Percentiles rank a stretch among this genome's conserved stretches.
Conservation (phyloP, 1,140 invertebrate genomes). For the Oreohelix idahoensis region DNA sequence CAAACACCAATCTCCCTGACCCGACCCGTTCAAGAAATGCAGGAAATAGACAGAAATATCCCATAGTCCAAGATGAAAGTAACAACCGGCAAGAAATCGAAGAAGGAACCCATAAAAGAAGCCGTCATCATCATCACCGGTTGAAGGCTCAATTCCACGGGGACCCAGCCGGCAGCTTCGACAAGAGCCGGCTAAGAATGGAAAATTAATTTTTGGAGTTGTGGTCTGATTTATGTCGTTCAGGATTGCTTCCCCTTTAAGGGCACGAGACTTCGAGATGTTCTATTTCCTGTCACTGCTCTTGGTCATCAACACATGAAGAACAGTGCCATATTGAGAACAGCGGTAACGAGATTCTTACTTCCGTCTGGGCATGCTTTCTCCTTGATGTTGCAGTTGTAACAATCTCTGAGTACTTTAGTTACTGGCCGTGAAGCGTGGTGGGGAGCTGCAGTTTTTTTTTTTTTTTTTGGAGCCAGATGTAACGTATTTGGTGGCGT, state of each 20-base stretch:
- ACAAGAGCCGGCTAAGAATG: slow-evolving; percentile 40
- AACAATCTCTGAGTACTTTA: too few species aligned
- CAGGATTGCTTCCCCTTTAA: not conserved
- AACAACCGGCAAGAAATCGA: not conserved
- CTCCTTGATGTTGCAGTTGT: too few species aligned
- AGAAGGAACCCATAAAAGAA: slow-evolving; percentile 25
- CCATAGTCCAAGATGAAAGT: not conserved
- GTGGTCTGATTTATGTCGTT: slow-evolving; percentile 37
- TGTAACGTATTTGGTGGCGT: too few species aligned
- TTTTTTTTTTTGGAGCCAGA: too few species aligned
- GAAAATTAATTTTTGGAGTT: slow-evolving; percentile 39
- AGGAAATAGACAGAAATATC: not conserved
- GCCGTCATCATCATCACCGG: slow-evolving; percentile 24
- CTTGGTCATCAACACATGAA: too few species aligned
- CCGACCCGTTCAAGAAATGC: not conserved
- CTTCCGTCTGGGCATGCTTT: too few species aligned
- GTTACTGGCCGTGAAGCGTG: too few species aligned
- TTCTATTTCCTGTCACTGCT: not conserved
- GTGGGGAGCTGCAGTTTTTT: too few species aligned
- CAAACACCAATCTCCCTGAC: not conserved
- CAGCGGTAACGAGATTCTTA: too few species aligned
- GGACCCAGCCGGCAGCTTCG: slow-evolving; percentile 13
- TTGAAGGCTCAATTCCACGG: slow-evolving; percentile 28
- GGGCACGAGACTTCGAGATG: not conserved
- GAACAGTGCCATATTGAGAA: too few species aligned